These are phyloP conservation scores for Homalodisca vitripennis DNA, from an alignment of 1,140 invertebrate species.

Conservation along the genomic window DNA sequence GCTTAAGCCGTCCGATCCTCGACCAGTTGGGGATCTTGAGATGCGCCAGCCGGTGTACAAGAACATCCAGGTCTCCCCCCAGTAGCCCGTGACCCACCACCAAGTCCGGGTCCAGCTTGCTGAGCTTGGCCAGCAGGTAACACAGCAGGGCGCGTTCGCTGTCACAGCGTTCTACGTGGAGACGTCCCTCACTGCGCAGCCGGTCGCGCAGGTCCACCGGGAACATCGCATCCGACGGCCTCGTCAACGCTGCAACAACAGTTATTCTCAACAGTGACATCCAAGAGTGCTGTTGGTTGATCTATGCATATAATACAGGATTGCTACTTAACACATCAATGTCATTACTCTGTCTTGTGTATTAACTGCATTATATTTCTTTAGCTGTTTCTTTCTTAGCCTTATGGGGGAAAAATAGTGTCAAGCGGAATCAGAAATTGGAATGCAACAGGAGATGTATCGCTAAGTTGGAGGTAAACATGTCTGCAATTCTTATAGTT, in stretches of 20 bases:
- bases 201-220: constrained; percentile 73
- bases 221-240: constrained; percentile 74
- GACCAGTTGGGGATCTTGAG: constrained; percentile 87
- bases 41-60: constrained; percentile 75
- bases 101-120: constrained; percentile 89
- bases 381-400: too few species aligned
- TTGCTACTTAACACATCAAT: too few species aligned
- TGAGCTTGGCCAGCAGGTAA: constrained; percentile 79
- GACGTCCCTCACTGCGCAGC: constrained; percentile 63
- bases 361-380: too few species aligned
- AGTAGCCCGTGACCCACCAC: constrained; percentile 90
- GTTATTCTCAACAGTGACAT: too few species aligned
- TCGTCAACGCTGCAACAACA: constrained; percentile 82
- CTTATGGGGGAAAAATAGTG: too few species aligned
- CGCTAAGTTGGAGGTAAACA: too few species aligned
- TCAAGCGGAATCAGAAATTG: too few species aligned
- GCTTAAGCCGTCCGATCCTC: constrained; percentile 78
- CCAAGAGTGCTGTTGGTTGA: too few species aligned
- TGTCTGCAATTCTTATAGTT: too few species aligned
- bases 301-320: too few species aligned
- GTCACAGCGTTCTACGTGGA: constrained; percentile 77
- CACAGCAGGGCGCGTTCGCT: constrained; percentile 83
- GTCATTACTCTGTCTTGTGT: too few species aligned
- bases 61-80: constrained; percentile 83
- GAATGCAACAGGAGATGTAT: too few species aligned